Conservation (phyloP, 1,140 invertebrate genomes). For the Orius insidiosus region DNA sequence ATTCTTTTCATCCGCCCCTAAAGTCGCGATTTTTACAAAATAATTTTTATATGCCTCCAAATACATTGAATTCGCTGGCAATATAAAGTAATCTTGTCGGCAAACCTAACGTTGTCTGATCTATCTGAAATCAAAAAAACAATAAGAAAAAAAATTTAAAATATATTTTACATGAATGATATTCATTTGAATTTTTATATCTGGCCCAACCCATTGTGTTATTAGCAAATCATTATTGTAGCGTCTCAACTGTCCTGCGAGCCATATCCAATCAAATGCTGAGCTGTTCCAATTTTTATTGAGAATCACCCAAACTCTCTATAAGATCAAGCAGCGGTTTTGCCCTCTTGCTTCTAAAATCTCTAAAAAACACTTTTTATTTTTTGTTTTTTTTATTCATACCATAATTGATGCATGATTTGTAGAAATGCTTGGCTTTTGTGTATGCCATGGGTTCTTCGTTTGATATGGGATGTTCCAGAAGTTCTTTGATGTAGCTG, state of each 20-base stretch:
- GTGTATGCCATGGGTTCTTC: slow-evolving; percentile 31
- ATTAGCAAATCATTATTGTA: slow-evolving; percentile 73
- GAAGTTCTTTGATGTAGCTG: slow-evolving; percentile 43
- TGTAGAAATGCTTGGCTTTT: slow-evolving; percentile 64
- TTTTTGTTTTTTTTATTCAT: slow-evolving; percentile 20
- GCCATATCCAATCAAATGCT: slow-evolving; percentile 53
- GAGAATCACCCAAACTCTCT: slow-evolving; percentile 55
- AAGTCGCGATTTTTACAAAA: slow-evolving; percentile 45
- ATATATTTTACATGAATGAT: slow-evolving; percentile 49
- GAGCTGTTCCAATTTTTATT: slow-evolving; percentile 35
- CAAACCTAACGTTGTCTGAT: slow-evolving; percentile 72
- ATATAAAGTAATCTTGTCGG: slow-evolving; percentile 74
- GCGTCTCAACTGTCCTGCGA: slow-evolving; percentile 55
- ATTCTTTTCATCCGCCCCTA: slow-evolving; percentile 40
- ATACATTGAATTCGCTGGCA: slow-evolving; percentile 45
- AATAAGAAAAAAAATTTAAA: background rate
- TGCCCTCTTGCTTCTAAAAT: slow-evolving; percentile 47
- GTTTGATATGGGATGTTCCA: slow-evolving; percentile 32
- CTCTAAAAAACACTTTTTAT: slow-evolving; percentile 25
- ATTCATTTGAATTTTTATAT: slow-evolving; percentile 76
- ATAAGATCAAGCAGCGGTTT: slow-evolving; percentile 53
- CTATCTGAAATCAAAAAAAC: slow-evolving; percentile 40
- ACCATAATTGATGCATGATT: slow-evolving; percentile 70
- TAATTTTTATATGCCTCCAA: slow-evolving; percentile 62
- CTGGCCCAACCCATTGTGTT: slow-evolving; percentile 69